Base-by-base conservation (phyloP, 2,888 invertebrate genomes). In the Nomada lathburiana region DNA sequence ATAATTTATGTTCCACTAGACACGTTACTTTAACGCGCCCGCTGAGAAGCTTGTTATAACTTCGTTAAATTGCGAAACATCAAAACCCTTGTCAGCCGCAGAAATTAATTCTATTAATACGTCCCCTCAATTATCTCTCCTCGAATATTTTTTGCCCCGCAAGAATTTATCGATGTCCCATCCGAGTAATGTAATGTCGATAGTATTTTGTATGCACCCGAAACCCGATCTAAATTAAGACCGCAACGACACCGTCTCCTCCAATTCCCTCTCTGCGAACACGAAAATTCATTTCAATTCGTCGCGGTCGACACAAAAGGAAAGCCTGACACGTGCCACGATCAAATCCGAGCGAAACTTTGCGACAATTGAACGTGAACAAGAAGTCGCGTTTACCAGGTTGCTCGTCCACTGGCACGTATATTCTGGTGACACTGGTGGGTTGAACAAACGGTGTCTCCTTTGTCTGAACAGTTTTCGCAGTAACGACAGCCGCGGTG, bases 341-440 rank as follows among this genome's bases (percentile, higher is more conserved):
- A 42, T 29, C 63, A n/a, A 26, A 53, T 20, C 9, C 26, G 4
- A 1, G 26, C 3, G 9, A 50, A 70, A 50, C 29, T 60, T 60
- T 70, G 16, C 36, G 9, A 18, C 7, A 60, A 71, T 62, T 11
- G 26, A 50, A 70, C 16, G 9, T 13, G 60, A 52, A 52, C 26
- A 18, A 47, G 44, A 75, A 82, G 36, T 64, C 7, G 44, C 26
- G 44, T 85, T 36, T 86, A 86, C 87, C 86, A 42, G 76, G 60
- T 74, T 59, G 77, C 47, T 57, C 65, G 23, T 76, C 69, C 47
- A 47, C 69, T 11, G 52, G 50, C n/a, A 29, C 29, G 60, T 72
- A 47, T 68, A 52, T 60, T 23, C 44, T 60, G 16, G 84, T 70
- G 42, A 53, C 44, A 18, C 59, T 75, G 26, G 71, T 81, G 9